Base-by-base conservation (phyloP, 2,113 vertebrate species). In the Esox niger region DNA sequence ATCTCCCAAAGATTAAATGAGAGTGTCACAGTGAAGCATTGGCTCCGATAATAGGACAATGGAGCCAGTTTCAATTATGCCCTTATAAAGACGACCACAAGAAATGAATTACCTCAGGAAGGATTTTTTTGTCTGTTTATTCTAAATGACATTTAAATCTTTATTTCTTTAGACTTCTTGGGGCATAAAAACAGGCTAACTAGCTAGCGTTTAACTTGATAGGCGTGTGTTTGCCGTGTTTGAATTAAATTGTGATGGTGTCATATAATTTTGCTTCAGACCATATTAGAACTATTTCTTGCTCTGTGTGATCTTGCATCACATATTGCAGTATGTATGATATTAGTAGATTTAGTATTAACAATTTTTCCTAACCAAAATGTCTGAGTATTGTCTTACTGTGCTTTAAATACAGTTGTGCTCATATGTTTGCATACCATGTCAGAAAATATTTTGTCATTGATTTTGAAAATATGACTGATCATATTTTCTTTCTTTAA, bases 41-140 rank as follows among this genome's bases (percentile, higher is more conserved):
- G 76, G 81, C 71, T 69, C 79, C 88, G 85, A 87, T 86, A 82
- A 86, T 73, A 71, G 78, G 23, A 85, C 86, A 83, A 86, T 77
- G 78, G 78, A 82, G 75, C 68, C 65, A 66, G 69, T 85, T 88
- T 87, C 86, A 85, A 86, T 85, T 82, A 85, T 30, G 69, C 60
- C 43, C 62, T 62, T 80, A 74, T 54, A 27, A 74, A 82, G 84
- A 77, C 69, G 79, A 79, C 60, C 32, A 11, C 60, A 61, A 33
- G 64, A 77, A 81, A 80, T 60, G 62, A 77, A 84, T 73, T 65
- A 78, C 69, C 75, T 73, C 49, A 23, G 74, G 69, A 54, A 57
- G 81, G 80, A 86, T 72, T 77, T 64, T 76, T 57, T 30, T 75
- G 66, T 80, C 71, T 80, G 77, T 83, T 84, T 78, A 81, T 83